These are phyloP conservation scores for Athripsodes cinereus DNA, from an alignment of 2,888 invertebrate genomes.

Conservation along the genomic window DNA sequence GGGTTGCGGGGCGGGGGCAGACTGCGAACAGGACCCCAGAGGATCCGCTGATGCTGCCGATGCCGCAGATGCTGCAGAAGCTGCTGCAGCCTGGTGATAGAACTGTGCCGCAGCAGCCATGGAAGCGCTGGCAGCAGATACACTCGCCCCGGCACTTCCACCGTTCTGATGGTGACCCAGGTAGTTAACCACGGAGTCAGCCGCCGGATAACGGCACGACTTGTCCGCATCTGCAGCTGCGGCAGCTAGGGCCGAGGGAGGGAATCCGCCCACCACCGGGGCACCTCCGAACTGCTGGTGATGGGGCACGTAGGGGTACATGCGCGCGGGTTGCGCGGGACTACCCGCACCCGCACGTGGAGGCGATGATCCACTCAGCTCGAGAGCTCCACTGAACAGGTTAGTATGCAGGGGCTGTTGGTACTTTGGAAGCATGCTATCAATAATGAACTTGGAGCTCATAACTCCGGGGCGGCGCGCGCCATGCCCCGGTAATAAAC, in stretches of 20 bases:
- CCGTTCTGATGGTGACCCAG: conserved; percentile 68
- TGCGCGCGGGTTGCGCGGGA: conserved; percentile 71
- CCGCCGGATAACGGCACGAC: conserved; percentile 73
- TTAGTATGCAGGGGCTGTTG: conserved; percentile 65
- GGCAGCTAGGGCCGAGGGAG: conserved; percentile 61
- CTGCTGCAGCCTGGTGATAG: conserved; percentile 79
- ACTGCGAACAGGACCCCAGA: conserved; percentile 74
- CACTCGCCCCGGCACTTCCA: conserved; percentile 56
- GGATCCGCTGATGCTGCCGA: conserved; percentile 78
- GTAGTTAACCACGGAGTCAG: conserved; percentile 77
- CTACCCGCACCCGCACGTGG: conserved; percentile 64
- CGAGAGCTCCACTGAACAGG: conserved; percentile 55
- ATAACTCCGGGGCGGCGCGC: conserved; percentile 55
- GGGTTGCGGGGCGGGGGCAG: conserved; percentile 71
- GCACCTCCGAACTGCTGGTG: conserved; percentile 65
- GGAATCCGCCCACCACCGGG: conserved; percentile 58
- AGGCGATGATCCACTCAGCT: conserved; percentile 58
- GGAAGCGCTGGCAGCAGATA: conserved; percentile 58
- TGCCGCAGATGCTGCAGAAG: conserved; percentile 69
- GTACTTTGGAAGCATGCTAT: conserved; percentile 97
- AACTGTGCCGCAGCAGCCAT: conserved; percentile 77
- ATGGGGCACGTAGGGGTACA: conserved; percentile 90
- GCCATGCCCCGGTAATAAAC: conserved; percentile 42
- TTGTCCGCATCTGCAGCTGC: conserved; percentile 66
- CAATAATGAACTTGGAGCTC: conserved; percentile 96